Conservation (phyloP, 1,140 invertebrate genomes). For the Danaus melanippus region DNA sequence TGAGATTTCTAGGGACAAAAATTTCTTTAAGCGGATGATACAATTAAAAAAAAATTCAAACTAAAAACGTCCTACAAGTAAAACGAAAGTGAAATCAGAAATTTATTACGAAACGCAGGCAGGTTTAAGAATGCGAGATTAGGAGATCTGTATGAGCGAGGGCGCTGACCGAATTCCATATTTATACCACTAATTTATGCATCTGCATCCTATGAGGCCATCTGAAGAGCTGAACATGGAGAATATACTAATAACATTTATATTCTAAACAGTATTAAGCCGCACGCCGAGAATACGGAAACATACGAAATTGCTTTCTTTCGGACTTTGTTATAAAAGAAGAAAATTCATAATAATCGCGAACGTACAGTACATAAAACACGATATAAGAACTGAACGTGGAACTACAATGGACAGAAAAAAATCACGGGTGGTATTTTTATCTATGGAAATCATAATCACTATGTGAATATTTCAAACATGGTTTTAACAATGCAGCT, state of each 20-base stretch:
- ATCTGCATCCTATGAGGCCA: constrained; percentile 50
- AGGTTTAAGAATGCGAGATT: constrained; percentile 40
- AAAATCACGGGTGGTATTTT: constrained; percentile 28
- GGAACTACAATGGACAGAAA: constrained; percentile 21
- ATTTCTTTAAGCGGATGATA: too few relatives aligned
- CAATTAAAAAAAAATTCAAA: neutral
- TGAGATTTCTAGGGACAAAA: too few relatives aligned
- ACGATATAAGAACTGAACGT: neutral
- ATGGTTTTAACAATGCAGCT: constrained; percentile 48
- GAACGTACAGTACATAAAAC: too few relatives aligned
- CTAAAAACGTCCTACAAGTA: constrained; percentile 6
- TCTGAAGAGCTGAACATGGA: constrained; percentile 30
- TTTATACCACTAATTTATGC: constrained; percentile 64
- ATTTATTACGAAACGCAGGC: constrained; percentile 48
- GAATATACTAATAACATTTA: constrained; percentile 39
- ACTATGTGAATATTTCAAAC: constrained; percentile 59
- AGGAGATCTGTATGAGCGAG: constrained; percentile 46
- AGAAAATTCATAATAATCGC: too few relatives aligned
- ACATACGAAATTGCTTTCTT: neutral
- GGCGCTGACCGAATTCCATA: constrained; percentile 65
- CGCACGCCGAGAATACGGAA: constrained; percentile 8
- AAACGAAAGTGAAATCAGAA: constrained; percentile 52
- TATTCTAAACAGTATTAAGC: constrained; percentile 33
- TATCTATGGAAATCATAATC: constrained; percentile 58
- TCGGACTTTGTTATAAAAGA: too few relatives aligned